Percentiles rank a stretch among this genome's conserved stretches.
phyloP scores from a whole-genome alignment of 2,797 vertebrate genomes.

The Pyrocephalus nanus region DNA sequence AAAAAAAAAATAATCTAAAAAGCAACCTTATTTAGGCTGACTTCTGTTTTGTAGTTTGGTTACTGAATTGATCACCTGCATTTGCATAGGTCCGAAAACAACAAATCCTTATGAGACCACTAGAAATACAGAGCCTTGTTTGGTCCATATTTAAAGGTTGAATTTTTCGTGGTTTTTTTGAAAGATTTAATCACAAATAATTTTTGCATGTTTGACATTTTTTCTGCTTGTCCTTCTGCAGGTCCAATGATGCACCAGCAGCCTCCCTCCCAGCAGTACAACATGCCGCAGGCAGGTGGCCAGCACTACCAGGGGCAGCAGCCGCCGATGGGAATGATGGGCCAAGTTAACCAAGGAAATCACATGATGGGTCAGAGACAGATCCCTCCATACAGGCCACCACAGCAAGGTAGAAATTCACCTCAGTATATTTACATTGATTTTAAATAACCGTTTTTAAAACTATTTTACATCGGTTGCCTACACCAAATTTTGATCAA shows the following conservation, averaged over 20 bases:
- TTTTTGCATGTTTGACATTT: not conserved
- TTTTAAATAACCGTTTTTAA: not conserved
- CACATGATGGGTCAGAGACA: slow-evolving; percentile 98
- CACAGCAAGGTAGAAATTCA: slow-evolving; percentile 90
- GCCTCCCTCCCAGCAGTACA: slow-evolving; percentile 95
- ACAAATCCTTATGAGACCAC: not conserved
- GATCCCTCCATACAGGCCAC: slow-evolving; percentile 97
- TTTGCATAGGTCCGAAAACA: not conserved
- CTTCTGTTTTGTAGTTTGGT: not conserved
- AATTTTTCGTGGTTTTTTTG: not conserved
- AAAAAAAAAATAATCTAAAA: not conserved
- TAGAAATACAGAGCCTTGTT: not conserved
- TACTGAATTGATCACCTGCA: not conserved
- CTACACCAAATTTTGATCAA: not conserved
- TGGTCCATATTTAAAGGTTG: not conserved
- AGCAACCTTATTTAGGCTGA: not conserved
- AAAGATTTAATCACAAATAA: not conserved
- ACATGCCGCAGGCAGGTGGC: slow-evolving; percentile 89
- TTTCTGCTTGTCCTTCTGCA: slow-evolving; percentile 48
- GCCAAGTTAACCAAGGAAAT: slow-evolving; percentile 94
- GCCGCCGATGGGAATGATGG: slow-evolving; percentile 97
- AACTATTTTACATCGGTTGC: not conserved
- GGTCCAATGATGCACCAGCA: slow-evolving; percentile 99
- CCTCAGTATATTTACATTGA: not conserved
- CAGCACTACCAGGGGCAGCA: slow-evolving; percentile 99